Evolutionary conservation across 2,888 invertebrate species (phyloP).

Genomic region (Seira musarum): DNA sequence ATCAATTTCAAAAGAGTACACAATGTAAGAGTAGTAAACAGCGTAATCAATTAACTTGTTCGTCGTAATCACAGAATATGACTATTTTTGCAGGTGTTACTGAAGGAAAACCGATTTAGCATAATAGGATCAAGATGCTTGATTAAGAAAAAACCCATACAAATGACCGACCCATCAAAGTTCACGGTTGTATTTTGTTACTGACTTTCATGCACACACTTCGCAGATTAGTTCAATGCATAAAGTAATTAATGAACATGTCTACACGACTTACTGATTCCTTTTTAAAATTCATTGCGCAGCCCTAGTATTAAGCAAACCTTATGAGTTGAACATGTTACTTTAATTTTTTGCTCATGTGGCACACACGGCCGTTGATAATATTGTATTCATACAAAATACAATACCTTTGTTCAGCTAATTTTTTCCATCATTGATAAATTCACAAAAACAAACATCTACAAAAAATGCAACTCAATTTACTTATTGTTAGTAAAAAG

Average conservation of each 20-base stretch:
- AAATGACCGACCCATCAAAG: not conserved
- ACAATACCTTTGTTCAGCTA: not conserved
- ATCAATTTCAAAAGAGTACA: not conserved
- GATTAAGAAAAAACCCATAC: conserved; percentile 3
- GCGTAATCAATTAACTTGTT: no score
- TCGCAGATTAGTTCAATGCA: not conserved
- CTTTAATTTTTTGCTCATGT: not conserved
- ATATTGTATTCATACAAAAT: no score
- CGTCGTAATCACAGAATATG: no score
- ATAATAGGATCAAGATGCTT: not conserved
- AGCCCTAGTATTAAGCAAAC: conserved; percentile 1
- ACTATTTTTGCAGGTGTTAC: not conserved
- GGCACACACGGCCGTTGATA: not conserved
- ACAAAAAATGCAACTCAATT: not conserved
- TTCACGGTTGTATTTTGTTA: not conserved
- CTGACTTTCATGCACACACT: not conserved
- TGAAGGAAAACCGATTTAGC: not conserved
- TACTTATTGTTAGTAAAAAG: not conserved
- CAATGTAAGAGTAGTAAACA: no score
- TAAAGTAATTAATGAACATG: not conserved
- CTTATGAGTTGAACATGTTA: not conserved
- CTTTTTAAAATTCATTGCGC: conserved; percentile 3
- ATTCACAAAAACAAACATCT: no score
- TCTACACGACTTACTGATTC: conserved; percentile 8
- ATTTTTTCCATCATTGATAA: not conserved